These are phyloP conservation scores for Chamaetylas fuelleborni DNA, from an alignment of 2,113 vertebrate species.

Conservation along the genomic window DNA sequence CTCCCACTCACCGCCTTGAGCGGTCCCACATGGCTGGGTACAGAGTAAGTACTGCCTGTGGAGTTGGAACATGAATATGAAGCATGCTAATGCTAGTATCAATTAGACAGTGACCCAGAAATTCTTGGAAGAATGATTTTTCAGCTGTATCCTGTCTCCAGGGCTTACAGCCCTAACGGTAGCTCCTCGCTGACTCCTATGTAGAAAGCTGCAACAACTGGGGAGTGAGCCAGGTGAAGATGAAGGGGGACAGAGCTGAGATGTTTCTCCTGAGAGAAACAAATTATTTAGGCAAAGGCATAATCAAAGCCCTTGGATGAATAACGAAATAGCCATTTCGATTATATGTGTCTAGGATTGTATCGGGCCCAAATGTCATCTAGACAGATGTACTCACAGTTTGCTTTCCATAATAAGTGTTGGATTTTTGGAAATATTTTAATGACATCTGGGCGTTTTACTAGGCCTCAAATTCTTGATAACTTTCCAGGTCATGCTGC, in stretches of 20 bases:
- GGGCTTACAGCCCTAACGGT: conserved; percentile 39
- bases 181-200: neutral
- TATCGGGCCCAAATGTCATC: conserved; percentile 45
- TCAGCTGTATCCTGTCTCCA: conserved; percentile 67
- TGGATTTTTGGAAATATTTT: conserved; percentile 64
- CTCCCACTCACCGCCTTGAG: conserved; percentile 55
- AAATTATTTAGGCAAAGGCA: conserved; percentile 59
- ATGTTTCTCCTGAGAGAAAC: conserved; percentile 48
- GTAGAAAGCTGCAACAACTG: conserved; percentile 60
- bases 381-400: conserved; percentile 44
- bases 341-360: conserved; percentile 46
- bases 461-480: conserved; percentile 61
- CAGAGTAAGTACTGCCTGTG: conserved; percentile 65
- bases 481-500: conserved; percentile 66
- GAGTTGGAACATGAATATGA: conserved; percentile 79
- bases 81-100: conserved; percentile 85
- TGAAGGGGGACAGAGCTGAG: conserved; percentile 52
- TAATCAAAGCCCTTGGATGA: conserved; percentile 32
- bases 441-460: conserved; percentile 57
- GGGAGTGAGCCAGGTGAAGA: conserved; percentile 59
- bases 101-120: conserved; percentile 95
- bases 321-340: conserved; percentile 46
- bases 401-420: conserved; percentile 60
- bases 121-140: conserved; percentile 83
- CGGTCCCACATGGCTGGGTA: conserved; percentile 71